A percentile compares a stretch with the other conserved stretches of the same genome.
Conservation (phyloP, 2,113 vertebrate genomes). For the Daphoenositta chrysoptera region DNA sequence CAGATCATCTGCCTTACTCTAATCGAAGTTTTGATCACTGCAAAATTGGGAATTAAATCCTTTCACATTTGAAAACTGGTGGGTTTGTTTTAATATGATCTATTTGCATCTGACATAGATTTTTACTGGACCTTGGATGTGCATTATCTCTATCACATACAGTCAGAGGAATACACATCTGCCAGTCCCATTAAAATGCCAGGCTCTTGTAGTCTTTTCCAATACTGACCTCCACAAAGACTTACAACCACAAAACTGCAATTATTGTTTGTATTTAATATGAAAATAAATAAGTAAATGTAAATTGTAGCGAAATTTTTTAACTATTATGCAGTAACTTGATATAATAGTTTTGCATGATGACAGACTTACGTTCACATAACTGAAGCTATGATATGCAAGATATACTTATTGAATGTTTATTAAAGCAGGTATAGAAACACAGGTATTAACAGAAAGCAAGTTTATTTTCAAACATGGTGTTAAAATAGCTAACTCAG, state of each 20-base stretch:
- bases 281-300: background rate
- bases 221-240: background rate
- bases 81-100: background rate
- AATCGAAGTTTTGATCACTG: conserved; percentile 30
- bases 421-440: background rate
- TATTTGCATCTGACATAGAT: background rate
- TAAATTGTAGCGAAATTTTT: background rate
- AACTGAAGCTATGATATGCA: background rate
- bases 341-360: background rate
- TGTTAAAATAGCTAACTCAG: background rate
- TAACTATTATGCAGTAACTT: background rate
- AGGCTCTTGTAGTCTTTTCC: background rate
- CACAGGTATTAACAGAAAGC: background rate
- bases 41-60: background rate
- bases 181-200: background rate
- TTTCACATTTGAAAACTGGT: background rate
- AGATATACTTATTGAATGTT: background rate
- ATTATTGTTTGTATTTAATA: background rate
- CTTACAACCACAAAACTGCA: background rate
- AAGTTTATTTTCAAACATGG: background rate
- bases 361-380: background rate
- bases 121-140: background rate
- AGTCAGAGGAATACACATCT: background rate
- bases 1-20: conserved; percentile 17
- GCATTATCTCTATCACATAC: background rate